Base-by-base conservation (phyloP, 2,797 vertebrate species). In the Delichon dasypus region DNA sequence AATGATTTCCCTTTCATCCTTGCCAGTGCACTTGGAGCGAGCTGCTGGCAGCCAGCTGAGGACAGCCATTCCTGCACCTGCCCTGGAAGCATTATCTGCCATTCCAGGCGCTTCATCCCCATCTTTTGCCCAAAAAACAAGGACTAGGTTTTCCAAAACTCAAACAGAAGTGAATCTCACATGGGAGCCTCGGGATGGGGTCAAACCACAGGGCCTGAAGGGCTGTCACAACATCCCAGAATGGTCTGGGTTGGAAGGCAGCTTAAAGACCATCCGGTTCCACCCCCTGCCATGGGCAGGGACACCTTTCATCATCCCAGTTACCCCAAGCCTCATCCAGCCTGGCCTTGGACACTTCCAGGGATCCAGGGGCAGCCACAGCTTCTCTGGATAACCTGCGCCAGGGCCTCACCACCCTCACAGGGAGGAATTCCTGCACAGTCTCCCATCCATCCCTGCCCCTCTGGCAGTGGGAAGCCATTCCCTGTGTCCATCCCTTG, bases 281-380 rank as follows among this genome's bases (percentile, higher is more conserved):
- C 34, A 47, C 3, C 18, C 18, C 9, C 10, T 48, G 16, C 30
- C 61, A 42, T 6, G 34, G 12, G 17, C 47, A 68, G 17, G 30
- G 55, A 54, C 34, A 36, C 26, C 30, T 61, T 9, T 36, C 27
- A 50, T 0, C 1, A 5, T 0, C 11, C 32, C 71, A 75, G 7
- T 0, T 21, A 13, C 36, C 75, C 64, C 62, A 55, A 88, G 11
- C 10, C 10, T 5, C 0, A 0, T 32, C 47, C 40, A 67, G 0
- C 29, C 62, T n/a, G 64, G 22, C 36, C 36, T 62, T 0, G 26
- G 0, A 8, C 55, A 42, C 30, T 68, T 0, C 42, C 55, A 88
- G 34, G 47, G 40, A 73, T 38, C 29, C 60, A 57, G 85, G 17
- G 17, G 25, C 40, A 73, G 76, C n/a, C 47, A 34, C 68, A 60